Evolutionary conservation across 2,113 vertebrate genomes (phyloP).

Genomic region (Cebus imitator): DNA sequence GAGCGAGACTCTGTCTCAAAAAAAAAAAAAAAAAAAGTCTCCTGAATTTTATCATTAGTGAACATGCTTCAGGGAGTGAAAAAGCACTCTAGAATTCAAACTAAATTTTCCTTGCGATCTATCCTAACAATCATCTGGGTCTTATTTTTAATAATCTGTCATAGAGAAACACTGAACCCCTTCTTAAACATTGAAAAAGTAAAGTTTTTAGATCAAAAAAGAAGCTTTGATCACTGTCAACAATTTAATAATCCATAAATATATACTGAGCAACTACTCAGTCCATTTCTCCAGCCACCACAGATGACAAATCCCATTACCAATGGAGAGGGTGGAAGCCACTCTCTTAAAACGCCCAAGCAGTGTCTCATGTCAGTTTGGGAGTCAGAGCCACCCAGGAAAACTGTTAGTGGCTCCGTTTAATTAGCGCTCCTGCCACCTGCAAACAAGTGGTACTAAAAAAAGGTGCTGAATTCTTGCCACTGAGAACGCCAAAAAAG

Average conservation of each 20-base stretch:
- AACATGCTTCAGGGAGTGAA: not conserved
- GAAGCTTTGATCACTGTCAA: slow-evolving; percentile 1
- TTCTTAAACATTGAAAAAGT: not conserved
- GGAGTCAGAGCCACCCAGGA: slow-evolving; percentile 56
- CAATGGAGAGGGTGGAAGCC: not conserved
- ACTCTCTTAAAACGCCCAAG: not conserved
- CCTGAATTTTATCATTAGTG: slow-evolving; percentile 28
- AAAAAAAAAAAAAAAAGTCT: not conserved
- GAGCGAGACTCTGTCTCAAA: no score
- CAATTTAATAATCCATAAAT: not conserved
- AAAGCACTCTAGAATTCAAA: not conserved
- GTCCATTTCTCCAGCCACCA: fast-evolving
- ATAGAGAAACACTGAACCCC: not conserved
- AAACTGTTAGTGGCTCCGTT: slow-evolving; percentile 62
- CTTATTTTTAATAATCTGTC: not conserved
- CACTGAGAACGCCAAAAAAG: slow-evolving; percentile 45
- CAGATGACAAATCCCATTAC: not conserved
- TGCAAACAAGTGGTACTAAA: slow-evolving; percentile 68
- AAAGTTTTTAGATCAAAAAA: not conserved
- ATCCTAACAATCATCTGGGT: not conserved
- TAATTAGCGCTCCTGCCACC: slow-evolving; percentile 74
- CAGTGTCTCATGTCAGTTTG: slow-evolving; percentile 37
- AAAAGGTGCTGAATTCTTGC: slow-evolving; percentile 67
- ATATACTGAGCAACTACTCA: not conserved
- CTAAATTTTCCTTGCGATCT: not conserved